Base-by-base conservation (phyloP, 2,888 invertebrate species). In the Drosophila pegasa region DNA sequence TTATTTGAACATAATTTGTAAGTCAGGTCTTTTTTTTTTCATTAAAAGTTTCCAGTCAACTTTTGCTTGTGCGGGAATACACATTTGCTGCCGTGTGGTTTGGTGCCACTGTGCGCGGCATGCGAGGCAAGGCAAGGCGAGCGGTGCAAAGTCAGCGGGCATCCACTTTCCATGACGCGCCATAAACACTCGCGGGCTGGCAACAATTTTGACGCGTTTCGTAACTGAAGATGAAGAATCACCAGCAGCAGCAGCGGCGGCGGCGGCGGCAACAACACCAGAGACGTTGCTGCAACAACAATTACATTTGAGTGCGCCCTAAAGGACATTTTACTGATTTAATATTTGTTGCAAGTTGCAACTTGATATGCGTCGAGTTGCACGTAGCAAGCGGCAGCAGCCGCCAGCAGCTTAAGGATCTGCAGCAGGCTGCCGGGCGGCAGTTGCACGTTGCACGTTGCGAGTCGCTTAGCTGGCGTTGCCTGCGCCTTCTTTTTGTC, bases 271-370 rank as follows among this genome's bases (percentile, higher is more conserved):
- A 74, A 65, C 82, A 83, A 80, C 84, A 80, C 9, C 25, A 25
- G 10, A 25, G 38, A 47, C 16, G 45, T 16, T 45, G 48, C 40
- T 40, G 61, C 78, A 79, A 69, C 83, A 83, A 83, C 84, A 84
- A 83, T 81, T 77, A 84, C 79, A 79, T 81, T 81, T 80, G 71
- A 84, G 84, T 84, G 87, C 75, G 79, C 83, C 83, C 83, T 75
- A 81, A 87, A 79, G 83, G 87, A 83, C 79, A 87, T 83, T 83
- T 83, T 83, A 83, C 84, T 83, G 83, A 83, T 83, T 87, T 83
- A 87, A 83, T 83, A 83, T 83, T 83, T 83, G 83, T 87, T 81
- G 83, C 87, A 87, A 83, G 87, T 70, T 83, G 83, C 81, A 83
- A 83, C 77, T 87, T 87, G 83, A 83, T 83, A 83, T 81, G 83